A percentile compares a stretch with the other conserved stretches of the same genome.
These are phyloP conservation scores for Lasioglossum lativentre DNA, from an alignment of 2,888 invertebrate genomes.

Conservation along the genomic window DNA sequence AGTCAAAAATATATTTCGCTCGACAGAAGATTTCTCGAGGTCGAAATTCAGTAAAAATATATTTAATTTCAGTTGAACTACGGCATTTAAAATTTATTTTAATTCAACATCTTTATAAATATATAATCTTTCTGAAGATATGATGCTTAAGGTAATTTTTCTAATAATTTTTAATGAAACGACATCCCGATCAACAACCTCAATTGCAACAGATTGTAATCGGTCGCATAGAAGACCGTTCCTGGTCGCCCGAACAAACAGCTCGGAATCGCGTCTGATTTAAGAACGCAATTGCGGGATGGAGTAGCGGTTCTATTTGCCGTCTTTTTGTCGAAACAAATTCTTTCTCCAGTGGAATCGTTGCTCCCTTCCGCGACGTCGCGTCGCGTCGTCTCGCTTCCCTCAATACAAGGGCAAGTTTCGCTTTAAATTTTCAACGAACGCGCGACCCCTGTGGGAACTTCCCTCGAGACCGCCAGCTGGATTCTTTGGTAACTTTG, in stretches of 20 bases:
- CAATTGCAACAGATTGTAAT: not conserved
- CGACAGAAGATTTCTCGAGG: too few relatives aligned
- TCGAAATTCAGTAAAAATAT: too few relatives aligned
- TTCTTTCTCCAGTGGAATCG: not conserved
- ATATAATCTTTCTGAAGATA: too few relatives aligned
- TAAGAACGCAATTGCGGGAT: not conserved
- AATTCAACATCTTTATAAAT: too few relatives aligned
- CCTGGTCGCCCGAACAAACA: not conserved
- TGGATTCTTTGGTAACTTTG: slow-evolving; percentile 10
- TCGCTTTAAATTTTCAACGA: slow-evolving; percentile 12
- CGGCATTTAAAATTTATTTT: too few relatives aligned
- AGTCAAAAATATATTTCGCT: too few relatives aligned
- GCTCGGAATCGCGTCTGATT: not conserved
- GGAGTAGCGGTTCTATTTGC: not conserved
- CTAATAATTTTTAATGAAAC: too few relatives aligned
- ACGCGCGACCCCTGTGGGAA: slow-evolving; percentile 4
- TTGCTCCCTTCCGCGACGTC: not conserved
- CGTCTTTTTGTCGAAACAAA: slow-evolving; percentile 1
- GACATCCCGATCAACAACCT: not conserved
- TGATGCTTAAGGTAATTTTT: too few relatives aligned
- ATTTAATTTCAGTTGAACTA: too few relatives aligned
- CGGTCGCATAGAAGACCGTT: not conserved
- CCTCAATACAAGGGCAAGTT: slow-evolving; percentile 14
- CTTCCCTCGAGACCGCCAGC: not conserved
- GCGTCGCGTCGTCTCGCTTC: not conserved